These are phyloP conservation scores for Cryptocephalus primarius DNA, from an alignment of 2,888 invertebrate species.

Conservation along the genomic window DNA sequence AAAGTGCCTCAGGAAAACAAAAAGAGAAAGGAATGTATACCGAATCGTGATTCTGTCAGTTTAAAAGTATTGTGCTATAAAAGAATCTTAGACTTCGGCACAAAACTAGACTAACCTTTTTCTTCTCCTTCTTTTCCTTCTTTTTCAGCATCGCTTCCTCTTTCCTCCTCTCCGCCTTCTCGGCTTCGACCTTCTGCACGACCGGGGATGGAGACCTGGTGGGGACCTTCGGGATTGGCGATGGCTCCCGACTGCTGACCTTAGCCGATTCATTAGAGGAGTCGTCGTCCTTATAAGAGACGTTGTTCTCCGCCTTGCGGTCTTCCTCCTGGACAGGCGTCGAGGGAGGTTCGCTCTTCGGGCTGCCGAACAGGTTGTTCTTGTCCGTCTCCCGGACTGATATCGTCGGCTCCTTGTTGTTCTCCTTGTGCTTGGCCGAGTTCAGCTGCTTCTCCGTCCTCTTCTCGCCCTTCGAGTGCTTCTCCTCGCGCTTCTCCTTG, in stretches of 20 bases:
- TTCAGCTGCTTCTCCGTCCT: constrained; percentile 11
- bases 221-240: constrained; percentile 14
- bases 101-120: constrained; percentile 15
- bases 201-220: constrained; percentile 11
- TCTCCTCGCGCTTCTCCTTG: constrained; percentile 48
- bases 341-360: constrained; percentile 15
- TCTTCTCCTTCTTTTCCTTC: constrained; percentile 40
- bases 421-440: constrained; percentile 5
- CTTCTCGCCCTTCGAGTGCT: constrained; percentile 31
- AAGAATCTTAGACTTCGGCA: too few species aligned
- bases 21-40: too few species aligned
- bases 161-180: constrained; percentile 36
- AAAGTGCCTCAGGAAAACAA: too few species aligned
- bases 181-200: constrained; percentile 38
- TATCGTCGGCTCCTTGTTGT: constrained; percentile 4
- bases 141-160: constrained; percentile 31
- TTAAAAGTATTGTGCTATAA: too few species aligned
- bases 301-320: constrained; percentile 11
- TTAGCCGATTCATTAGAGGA: constrained; percentile 27
- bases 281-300: constrained; percentile 21
- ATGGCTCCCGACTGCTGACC: constrained; percentile 25
- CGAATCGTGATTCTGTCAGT: too few species aligned
- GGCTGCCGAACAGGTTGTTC: constrained; percentile 19
- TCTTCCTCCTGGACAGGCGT: constrained; percentile 13
- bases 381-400: constrained; percentile 18